phyloP scores from a whole-genome alignment of 1,140 invertebrate species.

The Psilanteris sp. region DNA sequence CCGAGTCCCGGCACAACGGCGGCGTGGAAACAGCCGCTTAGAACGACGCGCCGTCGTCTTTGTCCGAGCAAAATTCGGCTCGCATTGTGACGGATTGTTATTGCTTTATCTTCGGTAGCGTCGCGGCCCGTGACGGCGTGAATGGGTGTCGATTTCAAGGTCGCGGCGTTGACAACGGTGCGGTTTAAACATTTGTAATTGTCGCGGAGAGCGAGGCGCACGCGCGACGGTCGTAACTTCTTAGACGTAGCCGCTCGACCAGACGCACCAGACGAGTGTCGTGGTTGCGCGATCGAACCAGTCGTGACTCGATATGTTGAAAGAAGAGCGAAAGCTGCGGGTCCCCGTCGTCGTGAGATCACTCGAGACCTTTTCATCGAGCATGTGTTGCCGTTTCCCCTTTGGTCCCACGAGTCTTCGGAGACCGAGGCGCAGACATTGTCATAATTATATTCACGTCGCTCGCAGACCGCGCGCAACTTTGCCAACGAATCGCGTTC shows the following conservation, averaged over 20 bases:
- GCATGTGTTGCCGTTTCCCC: slow-evolving; percentile 41
- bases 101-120: no score
- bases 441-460: slow-evolving; percentile 31
- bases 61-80: no score
- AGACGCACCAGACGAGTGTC: slow-evolving; percentile 30
- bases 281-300: slow-evolving; percentile 45
- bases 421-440: slow-evolving; percentile 19
- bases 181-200: slow-evolving; percentile 21
- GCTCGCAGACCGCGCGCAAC: no score
- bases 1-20: no score
- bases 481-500: no score
- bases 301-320: slow-evolving; percentile 30
- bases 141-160: no score
- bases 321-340: slow-evolving; percentile 56
- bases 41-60: no score
- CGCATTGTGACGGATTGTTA: no score
- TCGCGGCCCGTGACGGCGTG: no score
- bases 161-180: neutral
- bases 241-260: slow-evolving; percentile 9
- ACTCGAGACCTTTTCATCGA: slow-evolving; percentile 56
- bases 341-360: slow-evolving; percentile 48
- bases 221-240: slow-evolving; percentile 2
- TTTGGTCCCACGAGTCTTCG: slow-evolving; percentile 50
- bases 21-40: no score
- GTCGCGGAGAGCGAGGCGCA: slow-evolving; percentile 2